Evolutionary conservation across 1,140 invertebrate species (phyloP).

Genomic region (Phortica variegata): DNA sequence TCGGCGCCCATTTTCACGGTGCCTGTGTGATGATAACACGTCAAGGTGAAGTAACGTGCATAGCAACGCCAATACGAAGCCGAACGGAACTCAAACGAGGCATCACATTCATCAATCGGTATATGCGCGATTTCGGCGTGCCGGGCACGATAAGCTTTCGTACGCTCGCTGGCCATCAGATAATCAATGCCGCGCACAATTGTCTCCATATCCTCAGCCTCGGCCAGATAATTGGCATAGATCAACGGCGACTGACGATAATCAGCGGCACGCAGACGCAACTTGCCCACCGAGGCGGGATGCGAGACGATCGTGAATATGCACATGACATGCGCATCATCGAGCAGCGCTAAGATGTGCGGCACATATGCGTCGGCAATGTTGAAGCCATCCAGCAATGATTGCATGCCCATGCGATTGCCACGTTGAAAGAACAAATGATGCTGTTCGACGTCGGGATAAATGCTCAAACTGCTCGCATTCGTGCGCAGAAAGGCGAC

Average conservation of each 20-base stretch:
- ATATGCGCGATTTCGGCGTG: constrained; percentile 61
- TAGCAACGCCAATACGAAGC: constrained; percentile 76
- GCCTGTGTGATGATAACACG: constrained; percentile 70
- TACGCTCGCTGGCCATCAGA: constrained; percentile 62
- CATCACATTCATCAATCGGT: constrained; percentile 64
- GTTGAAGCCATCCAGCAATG: constrained; percentile 20
- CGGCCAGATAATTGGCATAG: constrained; percentile 70
- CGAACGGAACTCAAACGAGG: constrained; percentile 58
- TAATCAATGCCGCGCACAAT: constrained; percentile 67
- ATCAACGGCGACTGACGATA: constrained; percentile 70
- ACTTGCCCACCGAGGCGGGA: constrained; percentile 70
- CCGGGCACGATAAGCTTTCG: constrained; percentile 62
- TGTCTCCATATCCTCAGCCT: constrained; percentile 65
- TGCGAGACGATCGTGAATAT: constrained; percentile 70
- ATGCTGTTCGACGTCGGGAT: constrained; percentile 50
- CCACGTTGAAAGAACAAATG: constrained; percentile 30
- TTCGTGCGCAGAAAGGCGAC: constrained; percentile 37
- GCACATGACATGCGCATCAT: constrained; percentile 24
- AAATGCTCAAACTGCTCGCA: constrained; percentile 12
- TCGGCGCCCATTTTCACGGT: constrained; percentile 77
- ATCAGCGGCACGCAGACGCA: constrained; percentile 68
- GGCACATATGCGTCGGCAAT: constrained; percentile 24
- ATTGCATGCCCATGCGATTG: constrained; percentile 10
- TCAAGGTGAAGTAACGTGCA: constrained; percentile 63
- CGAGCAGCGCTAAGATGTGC: constrained; percentile 8